Percentiles rank a stretch among this genome's conserved stretches.
These are phyloP conservation scores for Thyatira batis DNA, from an alignment of 2,888 invertebrate genomes.

Conservation along the genomic window DNA sequence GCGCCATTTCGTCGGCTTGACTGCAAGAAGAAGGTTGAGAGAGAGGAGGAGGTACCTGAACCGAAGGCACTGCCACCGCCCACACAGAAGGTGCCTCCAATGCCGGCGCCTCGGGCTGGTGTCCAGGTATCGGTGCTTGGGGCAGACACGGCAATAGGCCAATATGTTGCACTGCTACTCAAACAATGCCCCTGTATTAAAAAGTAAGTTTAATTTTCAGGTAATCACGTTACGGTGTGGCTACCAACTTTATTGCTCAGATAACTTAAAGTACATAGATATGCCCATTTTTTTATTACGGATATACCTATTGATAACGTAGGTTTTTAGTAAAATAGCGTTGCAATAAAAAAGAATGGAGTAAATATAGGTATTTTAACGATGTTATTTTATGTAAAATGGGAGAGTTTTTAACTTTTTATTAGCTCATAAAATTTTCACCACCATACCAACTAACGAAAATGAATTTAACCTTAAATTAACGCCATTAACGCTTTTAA, in stretches of 20 bases:
- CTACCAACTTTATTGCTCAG: background rate
- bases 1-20: constrained; percentile 66
- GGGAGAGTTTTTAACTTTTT: background rate
- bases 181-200: constrained; percentile 80
- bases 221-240: background rate
- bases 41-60: constrained; percentile 25
- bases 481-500: background rate
- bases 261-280: background rate
- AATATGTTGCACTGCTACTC: constrained; percentile 72
- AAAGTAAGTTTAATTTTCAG: constrained; percentile 51
- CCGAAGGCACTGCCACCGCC: constrained; percentile 51
- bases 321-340: no score
- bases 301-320: no score
- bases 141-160: constrained; percentile 76
- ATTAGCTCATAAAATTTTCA: background rate
- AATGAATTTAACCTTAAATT: background rate
- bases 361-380: no score
- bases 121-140: constrained; percentile 77
- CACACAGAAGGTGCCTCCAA: constrained; percentile 32
- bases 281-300: no score
- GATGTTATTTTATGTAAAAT: no score
- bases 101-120: constrained; percentile 55
- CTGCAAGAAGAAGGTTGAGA: constrained; percentile 36
- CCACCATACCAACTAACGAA: background rate
- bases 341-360: no score